Base-by-base conservation (phyloP, 1,140 invertebrate species). In the Acromyrmex echinatior region DNA sequence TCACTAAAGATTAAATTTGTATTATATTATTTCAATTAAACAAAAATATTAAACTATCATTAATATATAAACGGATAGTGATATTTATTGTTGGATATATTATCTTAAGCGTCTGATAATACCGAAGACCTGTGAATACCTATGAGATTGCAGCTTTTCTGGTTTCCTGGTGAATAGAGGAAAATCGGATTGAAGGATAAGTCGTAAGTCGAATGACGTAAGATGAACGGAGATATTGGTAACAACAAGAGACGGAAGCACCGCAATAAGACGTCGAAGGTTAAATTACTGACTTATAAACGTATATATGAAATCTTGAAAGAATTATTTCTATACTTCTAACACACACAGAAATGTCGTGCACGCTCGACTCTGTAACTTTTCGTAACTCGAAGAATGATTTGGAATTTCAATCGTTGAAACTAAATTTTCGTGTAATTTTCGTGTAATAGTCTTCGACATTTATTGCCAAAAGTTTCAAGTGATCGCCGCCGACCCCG, bases 171-270 rank as follows among this genome's bases (percentile, higher is more conserved):
- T 87, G 77, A 90, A 89, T 87, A 73, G 65, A 73, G 78, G 85
- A 80, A 89, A 89, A 90, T 87, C 78, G 78, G 78, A 89, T 89
- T 89, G 76, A 45, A 51, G 85, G 88, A 89, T 90, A 89, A 90
- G 87, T 90, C 88, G 87, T 87, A 90, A 90, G 71, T 89, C 89
- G 85, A 56, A 74, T 89, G 80, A 89, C 66, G 45, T 79, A 28
- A 88, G 60, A 90, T 84, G 79, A 79, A 79, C 78, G 45, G 63
- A 63, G 58, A 86, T 80, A 21, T 51, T 51, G 81, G n/a, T 71
- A 84, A 84, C 53, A 70, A 81, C 45, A 31, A 21, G 62, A 45
- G 49, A 35, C 65, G 6, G 35, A 56, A 28, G 56, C 53, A 51
- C 70, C 62, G 35, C 85, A 65, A 84, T 89, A 90, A 89, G 70